phyloP scores from a whole-genome alignment of 2,888 invertebrate species.

The Hanleya hanleyi region DNA sequence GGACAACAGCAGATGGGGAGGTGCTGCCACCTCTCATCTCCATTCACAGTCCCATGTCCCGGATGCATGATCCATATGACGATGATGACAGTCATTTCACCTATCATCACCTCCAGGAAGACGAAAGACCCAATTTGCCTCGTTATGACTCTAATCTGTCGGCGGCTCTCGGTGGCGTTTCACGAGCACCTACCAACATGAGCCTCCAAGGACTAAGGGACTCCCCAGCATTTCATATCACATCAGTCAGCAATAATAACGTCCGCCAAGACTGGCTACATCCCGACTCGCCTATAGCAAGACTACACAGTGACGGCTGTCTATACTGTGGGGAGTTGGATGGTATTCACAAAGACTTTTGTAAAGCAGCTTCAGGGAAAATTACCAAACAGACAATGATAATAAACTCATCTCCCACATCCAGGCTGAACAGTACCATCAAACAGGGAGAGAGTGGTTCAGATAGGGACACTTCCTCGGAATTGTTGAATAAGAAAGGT shows the following conservation, averaged over 20 bases:
- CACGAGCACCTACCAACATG: too few species aligned
- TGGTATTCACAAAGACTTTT: not conserved
- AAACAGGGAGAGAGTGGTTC: too few species aligned
- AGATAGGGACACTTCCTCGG: not conserved
- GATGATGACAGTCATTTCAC: not conserved
- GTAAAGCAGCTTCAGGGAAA: not conserved
- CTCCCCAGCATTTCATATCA: not conserved
- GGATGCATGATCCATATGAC: not conserved
- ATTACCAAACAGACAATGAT: not conserved
- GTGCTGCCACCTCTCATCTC: not conserved
- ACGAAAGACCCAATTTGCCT: not conserved
- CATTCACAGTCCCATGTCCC: not conserved
- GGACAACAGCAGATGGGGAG: not conserved
- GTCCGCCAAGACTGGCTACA: too few species aligned
- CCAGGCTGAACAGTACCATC: too few species aligned
- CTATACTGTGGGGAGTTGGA: not conserved
- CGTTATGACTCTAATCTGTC: not conserved
- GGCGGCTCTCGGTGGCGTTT: not conserved
- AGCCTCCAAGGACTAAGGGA: too few species aligned
- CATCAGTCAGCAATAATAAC: not conserved
- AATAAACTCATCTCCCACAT: too few species aligned
- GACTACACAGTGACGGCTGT: not conserved
- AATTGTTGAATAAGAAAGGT: too few species aligned
- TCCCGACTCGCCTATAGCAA: not conserved
- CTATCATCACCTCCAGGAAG: not conserved